These are phyloP conservation scores for Lycaena phlaeas DNA, from an alignment of 2,888 invertebrate genomes.

Conservation along the genomic window DNA sequence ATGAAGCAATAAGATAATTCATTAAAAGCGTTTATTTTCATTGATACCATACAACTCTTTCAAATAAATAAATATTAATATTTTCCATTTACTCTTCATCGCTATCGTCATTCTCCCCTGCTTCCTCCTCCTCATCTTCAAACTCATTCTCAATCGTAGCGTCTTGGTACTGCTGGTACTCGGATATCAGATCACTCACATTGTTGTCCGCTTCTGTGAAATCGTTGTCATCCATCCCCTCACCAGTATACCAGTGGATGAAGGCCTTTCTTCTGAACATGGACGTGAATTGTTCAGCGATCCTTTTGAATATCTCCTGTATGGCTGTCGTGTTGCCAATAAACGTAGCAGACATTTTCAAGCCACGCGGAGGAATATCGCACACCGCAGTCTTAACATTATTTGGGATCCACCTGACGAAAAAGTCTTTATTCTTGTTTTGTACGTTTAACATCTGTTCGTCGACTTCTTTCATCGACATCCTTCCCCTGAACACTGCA, in stretches of 20 bases:
- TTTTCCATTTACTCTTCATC: no score
- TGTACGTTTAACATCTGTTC: constrained; percentile 85
- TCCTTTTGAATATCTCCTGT: constrained; percentile 89
- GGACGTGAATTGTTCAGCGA: constrained; percentile 87
- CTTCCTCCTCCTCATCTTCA: constrained; percentile 76
- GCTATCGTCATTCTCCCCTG: no score
- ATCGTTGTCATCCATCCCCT: constrained; percentile 96
- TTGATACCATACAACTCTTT: no score
- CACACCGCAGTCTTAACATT: constrained; percentile 87
- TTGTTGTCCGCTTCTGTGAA: constrained; percentile 96
- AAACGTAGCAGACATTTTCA: constrained; percentile 91
- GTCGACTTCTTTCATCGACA: constrained; percentile 94
- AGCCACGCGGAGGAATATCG: constrained; percentile 80
- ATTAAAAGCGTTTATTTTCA: no score
- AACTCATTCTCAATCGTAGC: constrained; percentile 87
- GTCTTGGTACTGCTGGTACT: constrained; percentile 94
- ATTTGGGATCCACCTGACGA: constrained; percentile 86
- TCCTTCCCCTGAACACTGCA: constrained; percentile 88
- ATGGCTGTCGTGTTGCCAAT: constrained; percentile 90
- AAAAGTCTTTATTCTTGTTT: constrained; percentile 81
- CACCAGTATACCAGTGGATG: constrained; percentile 96
- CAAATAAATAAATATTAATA: no score
- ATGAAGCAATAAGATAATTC: no score
- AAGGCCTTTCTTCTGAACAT: constrained; percentile 97
- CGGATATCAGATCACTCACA: constrained; percentile 89